Conservation (phyloP, 2,888 invertebrate genomes). For the Galeruca laticollis region DNA sequence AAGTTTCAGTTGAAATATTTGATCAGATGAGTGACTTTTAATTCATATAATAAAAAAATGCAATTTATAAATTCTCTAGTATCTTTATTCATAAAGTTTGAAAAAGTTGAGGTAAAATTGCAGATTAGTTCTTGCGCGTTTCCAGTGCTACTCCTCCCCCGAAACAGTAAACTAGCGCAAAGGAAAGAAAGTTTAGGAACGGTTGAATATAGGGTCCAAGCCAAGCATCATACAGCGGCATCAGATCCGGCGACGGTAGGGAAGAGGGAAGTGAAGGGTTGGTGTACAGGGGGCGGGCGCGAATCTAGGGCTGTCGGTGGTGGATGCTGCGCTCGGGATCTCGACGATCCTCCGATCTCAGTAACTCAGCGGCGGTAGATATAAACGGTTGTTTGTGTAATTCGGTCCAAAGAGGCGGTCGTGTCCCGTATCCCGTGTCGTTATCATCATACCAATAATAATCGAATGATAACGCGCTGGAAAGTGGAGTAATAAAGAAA, state of each 20-base stretch:
- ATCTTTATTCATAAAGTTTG: background rate
- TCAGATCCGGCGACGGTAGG: constrained; percentile 22
- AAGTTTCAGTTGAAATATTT: background rate
- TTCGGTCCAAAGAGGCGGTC: constrained; percentile 62
- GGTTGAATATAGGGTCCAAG: constrained; percentile 48
- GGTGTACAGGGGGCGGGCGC: constrained; percentile 51
- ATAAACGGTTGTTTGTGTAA: constrained; percentile 55
- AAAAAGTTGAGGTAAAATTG: background rate
- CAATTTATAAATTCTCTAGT: background rate
- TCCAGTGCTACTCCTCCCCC: background rate
- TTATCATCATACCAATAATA: constrained; percentile 39
- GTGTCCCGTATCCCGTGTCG: constrained; percentile 47
- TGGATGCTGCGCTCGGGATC: constrained; percentile 69
- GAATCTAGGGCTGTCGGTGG: constrained; percentile 54
- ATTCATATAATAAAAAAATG: background rate
- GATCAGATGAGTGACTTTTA: background rate
- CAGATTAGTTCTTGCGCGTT: background rate
- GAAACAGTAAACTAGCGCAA: constrained; percentile 1
- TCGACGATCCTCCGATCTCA: constrained; percentile 51
- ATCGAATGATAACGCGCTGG: constrained; percentile 54
- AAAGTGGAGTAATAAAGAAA: constrained; percentile 54
- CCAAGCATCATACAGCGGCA: constrained; percentile 26
- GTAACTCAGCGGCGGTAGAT: constrained; percentile 58
- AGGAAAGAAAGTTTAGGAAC: constrained; percentile 34
- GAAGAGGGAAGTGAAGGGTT: constrained; percentile 51